These are phyloP conservation scores for Andrena cerasifolii DNA, from an alignment of 1,140 invertebrate genomes.

Conservation along the genomic window DNA sequence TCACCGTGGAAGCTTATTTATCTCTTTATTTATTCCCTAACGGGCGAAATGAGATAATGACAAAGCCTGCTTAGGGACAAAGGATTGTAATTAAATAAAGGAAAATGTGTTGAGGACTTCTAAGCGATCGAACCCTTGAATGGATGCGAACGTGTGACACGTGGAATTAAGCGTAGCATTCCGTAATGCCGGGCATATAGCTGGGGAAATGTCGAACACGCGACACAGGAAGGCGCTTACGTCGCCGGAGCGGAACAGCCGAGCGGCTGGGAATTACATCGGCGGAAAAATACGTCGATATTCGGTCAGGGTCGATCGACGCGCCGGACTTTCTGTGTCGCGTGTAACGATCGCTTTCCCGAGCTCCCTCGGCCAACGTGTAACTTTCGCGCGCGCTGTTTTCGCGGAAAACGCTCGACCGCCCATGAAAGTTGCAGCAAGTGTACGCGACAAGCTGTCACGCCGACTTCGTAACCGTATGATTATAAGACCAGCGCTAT, in stretches of 20 bases:
- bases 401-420: not conserved
- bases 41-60: too few relatives aligned
- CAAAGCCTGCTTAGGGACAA: too few relatives aligned
- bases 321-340: not conserved
- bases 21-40: too few relatives aligned
- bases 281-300: not conserved
- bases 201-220: conserved; percentile 3
- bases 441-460: not conserved
- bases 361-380: not conserved
- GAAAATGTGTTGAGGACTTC: too few relatives aligned
- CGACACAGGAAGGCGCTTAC: conserved; percentile 10
- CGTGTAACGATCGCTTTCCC: conserved; percentile 14
- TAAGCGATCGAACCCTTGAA: not conserved
- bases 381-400: not conserved
- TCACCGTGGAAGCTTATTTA: too few relatives aligned
- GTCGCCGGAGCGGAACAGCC: conserved; percentile 6
- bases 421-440: too few relatives aligned
- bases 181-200: not conserved
- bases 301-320: conserved; percentile 39
- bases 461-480: too few relatives aligned
- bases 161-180: not conserved
- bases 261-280: not conserved
- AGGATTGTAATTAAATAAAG: too few relatives aligned
- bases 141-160: too few relatives aligned
- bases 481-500: too few relatives aligned